phyloP scores from a whole-genome alignment of 2,888 invertebrate species.

The Itoplectis maculator region DNA sequence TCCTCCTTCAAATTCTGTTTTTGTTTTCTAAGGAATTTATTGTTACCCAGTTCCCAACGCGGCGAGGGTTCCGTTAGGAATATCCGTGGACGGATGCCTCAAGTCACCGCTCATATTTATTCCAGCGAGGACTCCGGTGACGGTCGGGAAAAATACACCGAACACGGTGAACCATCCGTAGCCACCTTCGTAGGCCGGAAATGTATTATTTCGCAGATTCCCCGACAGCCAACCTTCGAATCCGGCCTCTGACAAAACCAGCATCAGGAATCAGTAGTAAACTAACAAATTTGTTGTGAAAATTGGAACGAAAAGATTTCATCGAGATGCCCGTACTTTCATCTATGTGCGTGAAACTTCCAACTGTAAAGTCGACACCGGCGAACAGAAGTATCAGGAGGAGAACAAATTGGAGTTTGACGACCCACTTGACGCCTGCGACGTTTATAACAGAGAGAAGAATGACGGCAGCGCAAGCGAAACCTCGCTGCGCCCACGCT shows the following conservation, averaged over 20 bases:
- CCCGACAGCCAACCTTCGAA: conserved; percentile 94
- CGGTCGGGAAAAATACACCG: conserved; percentile 98
- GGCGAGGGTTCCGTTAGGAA: conserved; percentile 97
- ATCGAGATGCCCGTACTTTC: conserved; percentile 86
- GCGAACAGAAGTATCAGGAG: conserved; percentile 94
- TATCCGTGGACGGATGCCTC: conserved; percentile 95
- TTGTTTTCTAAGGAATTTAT: neutral
- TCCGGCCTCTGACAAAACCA: conserved; percentile 87
- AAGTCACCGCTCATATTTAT: conserved; percentile 99
- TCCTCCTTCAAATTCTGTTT: neutral
- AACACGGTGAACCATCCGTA: conserved; percentile 98
- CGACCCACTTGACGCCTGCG: conserved; percentile 99
- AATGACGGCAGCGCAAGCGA: conserved; percentile 95
- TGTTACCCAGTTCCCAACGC: conserved; percentile 95
- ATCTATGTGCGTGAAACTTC: conserved; percentile 93
- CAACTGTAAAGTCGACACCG: conserved; percentile 96
- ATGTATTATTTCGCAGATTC: conserved; percentile 93
- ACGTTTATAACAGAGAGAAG: conserved; percentile 96
- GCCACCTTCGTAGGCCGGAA: conserved; percentile 91
- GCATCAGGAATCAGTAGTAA: conserved; percentile 26
- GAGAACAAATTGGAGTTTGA: conserved; percentile 96
- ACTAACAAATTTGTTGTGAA: neutral
- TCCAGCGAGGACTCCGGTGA: conserved; percentile 98
- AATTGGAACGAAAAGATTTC: conserved; percentile 6
- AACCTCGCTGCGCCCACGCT: conserved; percentile 93